Conservation (phyloP, 2,888 invertebrate genomes). For the Lutraria lutraria region DNA sequence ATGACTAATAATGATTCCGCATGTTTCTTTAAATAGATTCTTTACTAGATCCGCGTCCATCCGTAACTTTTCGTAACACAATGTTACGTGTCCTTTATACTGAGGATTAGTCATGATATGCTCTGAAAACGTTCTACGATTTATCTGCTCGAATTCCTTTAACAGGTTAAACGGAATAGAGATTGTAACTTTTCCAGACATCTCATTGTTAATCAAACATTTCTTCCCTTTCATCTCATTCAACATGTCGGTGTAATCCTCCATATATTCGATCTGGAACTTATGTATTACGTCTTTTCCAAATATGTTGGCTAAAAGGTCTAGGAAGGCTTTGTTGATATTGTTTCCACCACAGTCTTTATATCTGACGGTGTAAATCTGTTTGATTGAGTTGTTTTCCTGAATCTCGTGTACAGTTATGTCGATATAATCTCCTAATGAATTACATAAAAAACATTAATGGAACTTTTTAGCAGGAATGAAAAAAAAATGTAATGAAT, state of each 20-base stretch:
- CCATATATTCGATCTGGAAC: constrained; percentile 25
- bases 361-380: constrained; percentile 54
- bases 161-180: constrained; percentile 44
- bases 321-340: constrained; percentile 54
- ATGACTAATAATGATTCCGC: constrained; percentile 59
- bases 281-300: constrained; percentile 49
- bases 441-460: no score
- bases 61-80: constrained; percentile 48
- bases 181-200: constrained; percentile 46
- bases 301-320: constrained; percentile 47
- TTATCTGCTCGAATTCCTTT: neutral
- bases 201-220: constrained; percentile 36
- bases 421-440: constrained; percentile 56
- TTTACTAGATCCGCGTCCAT: constrained; percentile 52
- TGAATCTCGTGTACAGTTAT: constrained; percentile 61
- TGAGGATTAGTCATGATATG: constrained; percentile 26
- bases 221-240: constrained; percentile 58
- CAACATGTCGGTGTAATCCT: constrained; percentile 57
- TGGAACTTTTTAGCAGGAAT: neutral
- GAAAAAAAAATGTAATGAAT: neutral
- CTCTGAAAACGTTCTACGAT: constrained; percentile 43
- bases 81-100: constrained; percentile 49
- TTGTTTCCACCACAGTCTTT: constrained; percentile 60
- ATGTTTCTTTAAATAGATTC: constrained; percentile 52
- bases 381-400: constrained; percentile 39